Percentiles rank a stretch among this genome's conserved stretches.
These are phyloP conservation scores for Rynchops niger DNA, from an alignment of 2,113 vertebrate genomes.

Conservation along the genomic window DNA sequence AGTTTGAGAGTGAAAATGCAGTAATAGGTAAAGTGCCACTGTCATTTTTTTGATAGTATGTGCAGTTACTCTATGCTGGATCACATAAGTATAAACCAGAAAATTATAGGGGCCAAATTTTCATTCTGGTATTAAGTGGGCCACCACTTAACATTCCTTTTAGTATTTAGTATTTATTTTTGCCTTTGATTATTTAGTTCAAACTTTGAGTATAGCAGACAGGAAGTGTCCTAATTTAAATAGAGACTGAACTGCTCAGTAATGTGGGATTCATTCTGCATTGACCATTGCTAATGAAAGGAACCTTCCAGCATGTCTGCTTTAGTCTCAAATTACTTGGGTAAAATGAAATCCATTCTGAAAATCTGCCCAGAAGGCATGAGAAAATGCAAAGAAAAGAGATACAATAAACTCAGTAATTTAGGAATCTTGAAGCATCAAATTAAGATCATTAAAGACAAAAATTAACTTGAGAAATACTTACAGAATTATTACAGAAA, in stretches of 20 bases:
- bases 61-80: neutral
- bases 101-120: neutral
- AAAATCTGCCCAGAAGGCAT: neutral
- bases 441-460: neutral
- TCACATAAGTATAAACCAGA: neutral
- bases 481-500: neutral
- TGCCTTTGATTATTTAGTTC: neutral
- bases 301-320: neutral
- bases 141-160: neutral
- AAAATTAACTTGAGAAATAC: neutral
- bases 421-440: neutral
- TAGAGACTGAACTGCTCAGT: neutral
- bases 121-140: neutral
- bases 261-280: neutral
- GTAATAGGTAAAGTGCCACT: slow-evolving; percentile 36
- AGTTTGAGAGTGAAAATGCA: slow-evolving; percentile 51
- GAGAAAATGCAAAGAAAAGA: neutral
- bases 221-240: neutral
- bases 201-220: neutral
- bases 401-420: neutral
- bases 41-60: neutral
- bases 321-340: neutral
- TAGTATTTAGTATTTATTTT: neutral
- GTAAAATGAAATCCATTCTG: neutral
- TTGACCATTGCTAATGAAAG: neutral